Conservation (phyloP, 2,888 invertebrate species). For the Desoria tigrina region DNA sequence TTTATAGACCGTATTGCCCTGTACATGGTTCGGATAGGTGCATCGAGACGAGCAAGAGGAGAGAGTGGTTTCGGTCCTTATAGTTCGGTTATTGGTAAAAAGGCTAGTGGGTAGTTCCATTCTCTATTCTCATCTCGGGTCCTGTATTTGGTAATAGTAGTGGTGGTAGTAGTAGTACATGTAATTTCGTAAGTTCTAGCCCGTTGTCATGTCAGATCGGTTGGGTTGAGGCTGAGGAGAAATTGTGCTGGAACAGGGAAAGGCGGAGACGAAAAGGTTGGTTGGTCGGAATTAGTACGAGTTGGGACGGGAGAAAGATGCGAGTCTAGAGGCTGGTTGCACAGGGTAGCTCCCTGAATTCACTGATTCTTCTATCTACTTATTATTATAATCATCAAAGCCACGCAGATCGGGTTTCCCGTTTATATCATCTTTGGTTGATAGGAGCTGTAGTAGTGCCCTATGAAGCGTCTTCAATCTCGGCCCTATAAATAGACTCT, state of each 20-base stretch:
- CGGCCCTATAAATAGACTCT: no score
- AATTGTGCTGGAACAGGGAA: conserved; percentile 26
- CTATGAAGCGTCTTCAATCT: no score
- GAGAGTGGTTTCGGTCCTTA: not conserved
- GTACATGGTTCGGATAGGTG: not conserved
- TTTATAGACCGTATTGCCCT: not conserved
- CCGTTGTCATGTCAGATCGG: conserved; percentile 17
- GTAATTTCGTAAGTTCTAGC: not conserved
- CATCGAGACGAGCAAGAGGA: not conserved
- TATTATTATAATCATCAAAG: conserved; percentile 2
- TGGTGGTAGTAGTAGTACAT: conserved; percentile 1
- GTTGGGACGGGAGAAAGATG: conserved; percentile 23
- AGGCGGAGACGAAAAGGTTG: conserved; percentile 48
- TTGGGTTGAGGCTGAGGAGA: conserved; percentile 5
- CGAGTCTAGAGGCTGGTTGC: no score
- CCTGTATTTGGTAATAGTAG: not conserved
- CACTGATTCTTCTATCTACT: not conserved
- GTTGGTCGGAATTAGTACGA: conserved; percentile 29
- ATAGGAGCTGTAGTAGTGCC: no score
- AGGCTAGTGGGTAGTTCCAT: conserved; percentile 6
- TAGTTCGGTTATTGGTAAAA: not conserved
- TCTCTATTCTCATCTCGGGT: not conserved
- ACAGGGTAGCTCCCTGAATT: not conserved
- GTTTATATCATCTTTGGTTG: no score
- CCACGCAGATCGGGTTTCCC: conserved; percentile 1